A percentile compares a stretch with the other conserved stretches of the same genome.
Evolutionary conservation across 2,797 vertebrate species (phyloP).

Genomic region (Eospalax fontanierii): DNA sequence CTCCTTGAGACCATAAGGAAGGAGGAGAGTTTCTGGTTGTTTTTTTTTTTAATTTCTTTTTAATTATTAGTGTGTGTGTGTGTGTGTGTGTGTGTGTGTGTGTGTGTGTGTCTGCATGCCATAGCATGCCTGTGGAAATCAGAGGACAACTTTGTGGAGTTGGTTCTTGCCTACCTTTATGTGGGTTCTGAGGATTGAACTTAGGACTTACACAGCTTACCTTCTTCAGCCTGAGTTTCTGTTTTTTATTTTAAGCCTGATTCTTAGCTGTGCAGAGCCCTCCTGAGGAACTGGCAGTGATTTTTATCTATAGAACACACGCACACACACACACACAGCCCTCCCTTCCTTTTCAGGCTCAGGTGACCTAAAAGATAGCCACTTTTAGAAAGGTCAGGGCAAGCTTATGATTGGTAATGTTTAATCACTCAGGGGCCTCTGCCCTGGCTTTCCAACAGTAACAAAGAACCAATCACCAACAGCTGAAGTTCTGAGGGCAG

Average conservation of each 20-base stretch:
- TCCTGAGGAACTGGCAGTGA: not conserved
- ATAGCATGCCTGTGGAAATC: not conserved
- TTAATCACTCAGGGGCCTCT: not conserved
- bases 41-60: not conserved
- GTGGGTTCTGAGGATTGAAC: not conserved
- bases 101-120: too few relatives aligned
- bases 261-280: not conserved
- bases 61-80: not conserved
- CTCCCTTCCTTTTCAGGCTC: not conserved
- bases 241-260: not conserved
- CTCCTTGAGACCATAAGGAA: conserved; percentile 38
- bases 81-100: not conserved
- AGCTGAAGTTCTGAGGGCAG: not conserved
- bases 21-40: conserved; percentile 34
- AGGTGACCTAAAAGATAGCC: not conserved
- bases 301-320: not conserved
- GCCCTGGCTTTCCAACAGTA: not conserved
- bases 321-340: not conserved
- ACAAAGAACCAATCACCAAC: not conserved
- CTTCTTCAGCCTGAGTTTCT: not conserved
- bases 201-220: not conserved
- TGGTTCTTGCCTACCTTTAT: not conserved
- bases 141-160: not conserved
- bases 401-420: not conserved
- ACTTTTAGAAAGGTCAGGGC: not conserved